A percentile compares a stretch with the other conserved stretches of the same genome.
Conservation (phyloP, 2,113 vertebrate genomes). For the Donacobius atricapilla region DNA sequence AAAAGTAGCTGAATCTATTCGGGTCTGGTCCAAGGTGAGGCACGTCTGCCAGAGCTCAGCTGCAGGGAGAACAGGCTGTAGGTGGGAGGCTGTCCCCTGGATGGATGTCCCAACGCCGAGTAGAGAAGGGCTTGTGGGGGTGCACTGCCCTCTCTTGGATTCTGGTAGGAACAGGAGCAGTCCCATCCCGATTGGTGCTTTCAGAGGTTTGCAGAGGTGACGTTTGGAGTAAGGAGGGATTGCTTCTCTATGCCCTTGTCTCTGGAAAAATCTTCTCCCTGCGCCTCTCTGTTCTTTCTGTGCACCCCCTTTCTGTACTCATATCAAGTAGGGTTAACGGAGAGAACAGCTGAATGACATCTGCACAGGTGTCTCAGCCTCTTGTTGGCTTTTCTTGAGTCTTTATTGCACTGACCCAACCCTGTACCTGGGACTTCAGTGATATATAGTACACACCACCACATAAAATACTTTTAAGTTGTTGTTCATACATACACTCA, state of each 20-base stretch:
- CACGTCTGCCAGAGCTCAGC: not conserved
- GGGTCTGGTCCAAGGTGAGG: not conserved
- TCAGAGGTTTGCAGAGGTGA: not conserved
- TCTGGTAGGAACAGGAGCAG: not conserved
- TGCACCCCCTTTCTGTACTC: not conserved
- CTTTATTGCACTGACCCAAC: not conserved
- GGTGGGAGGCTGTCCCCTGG: not conserved
- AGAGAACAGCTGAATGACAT: not conserved
- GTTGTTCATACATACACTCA: not conserved
- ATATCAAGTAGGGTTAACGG: accelerated
- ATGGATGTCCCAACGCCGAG: not conserved
- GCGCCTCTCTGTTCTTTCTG: not conserved
- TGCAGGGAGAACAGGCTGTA: not conserved
- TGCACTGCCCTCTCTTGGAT: slow-evolving; percentile 46
- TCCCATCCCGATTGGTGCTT: not conserved
- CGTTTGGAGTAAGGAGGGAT: not conserved
- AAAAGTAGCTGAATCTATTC: not conserved
- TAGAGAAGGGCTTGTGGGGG: not conserved
- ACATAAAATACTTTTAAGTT: not conserved
- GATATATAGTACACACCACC: not conserved
- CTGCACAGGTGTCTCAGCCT: not conserved
- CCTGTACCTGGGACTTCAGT: not conserved
- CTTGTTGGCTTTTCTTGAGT: not conserved
- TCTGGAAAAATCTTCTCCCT: not conserved
- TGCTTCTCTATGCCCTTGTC: accelerated